Evolutionary conservation across 2,888 invertebrate genomes (phyloP).

Genomic region (Agonopterix arenella): DNA sequence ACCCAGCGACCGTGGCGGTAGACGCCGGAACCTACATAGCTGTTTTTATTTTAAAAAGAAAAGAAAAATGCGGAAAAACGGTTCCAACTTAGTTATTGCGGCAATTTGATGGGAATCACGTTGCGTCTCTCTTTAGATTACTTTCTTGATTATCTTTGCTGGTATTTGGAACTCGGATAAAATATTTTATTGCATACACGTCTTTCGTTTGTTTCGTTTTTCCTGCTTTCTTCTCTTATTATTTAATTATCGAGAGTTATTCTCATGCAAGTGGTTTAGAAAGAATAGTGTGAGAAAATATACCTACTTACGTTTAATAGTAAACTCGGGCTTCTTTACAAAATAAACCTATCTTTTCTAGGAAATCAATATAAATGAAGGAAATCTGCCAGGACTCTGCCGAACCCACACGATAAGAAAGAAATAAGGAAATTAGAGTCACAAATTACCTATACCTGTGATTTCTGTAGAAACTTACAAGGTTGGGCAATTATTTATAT

Average conservation of each 20-base stretch:
- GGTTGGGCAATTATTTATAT: not conserved
- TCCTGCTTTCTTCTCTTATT: not conserved
- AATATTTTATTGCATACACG: not conserved
- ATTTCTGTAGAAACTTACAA: not conserved
- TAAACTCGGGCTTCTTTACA: too few species aligned
- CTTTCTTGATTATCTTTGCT: conserved; percentile 21
- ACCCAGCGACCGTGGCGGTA: conserved; percentile 30
- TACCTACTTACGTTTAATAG: too few species aligned
- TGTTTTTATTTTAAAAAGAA: conserved; percentile 11
- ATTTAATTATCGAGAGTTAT: not conserved
- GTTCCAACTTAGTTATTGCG: conserved; percentile 22
- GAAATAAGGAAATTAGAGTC: too few species aligned
- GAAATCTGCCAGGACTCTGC: too few species aligned
- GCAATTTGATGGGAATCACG: conserved; percentile 35
- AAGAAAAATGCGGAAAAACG: conserved; percentile 32
- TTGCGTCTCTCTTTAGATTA: conserved; percentile 14
- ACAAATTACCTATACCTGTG: too few species aligned
- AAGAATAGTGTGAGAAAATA: not conserved
- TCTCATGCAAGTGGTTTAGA: not conserved
- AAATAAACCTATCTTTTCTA: too few species aligned
- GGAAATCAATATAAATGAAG: too few species aligned
- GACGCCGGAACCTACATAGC: conserved; percentile 17
- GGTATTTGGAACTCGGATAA: conserved; percentile 14
- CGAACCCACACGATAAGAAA: too few species aligned
- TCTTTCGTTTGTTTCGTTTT: not conserved